Evolutionary conservation across 2,113 vertebrate genomes (phyloP), one percentile per base, ranked within the genome.

Genomic region (Epinephelus fuscoguttatus): DNA sequence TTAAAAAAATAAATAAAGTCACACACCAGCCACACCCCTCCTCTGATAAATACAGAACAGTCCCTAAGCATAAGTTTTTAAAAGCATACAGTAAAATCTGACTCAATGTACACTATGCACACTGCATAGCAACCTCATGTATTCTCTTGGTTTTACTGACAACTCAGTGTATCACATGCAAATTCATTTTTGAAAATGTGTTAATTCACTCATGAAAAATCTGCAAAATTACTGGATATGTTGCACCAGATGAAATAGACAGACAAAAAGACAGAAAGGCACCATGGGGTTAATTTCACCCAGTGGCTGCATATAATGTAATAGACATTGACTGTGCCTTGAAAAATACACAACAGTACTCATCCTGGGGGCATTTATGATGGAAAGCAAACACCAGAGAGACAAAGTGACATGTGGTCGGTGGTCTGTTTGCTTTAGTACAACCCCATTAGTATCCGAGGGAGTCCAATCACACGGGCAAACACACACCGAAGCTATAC

Each of bases 371-470:
- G 18, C 74, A 70, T 67, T 72, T 27, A 76, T 61, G 60, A 18
- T 25, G 17, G 57, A 81, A 49, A 75, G 62, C 81, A 90, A 90
- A 89, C 67, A 90, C 56, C 17, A 64, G 37, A 55, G 23, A 83
- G 23, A 83, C 59, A 76, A 56, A 85, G 62, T 69, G 55, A 50
- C 61, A 33, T 55, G 50, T 75, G 76, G 70, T 25, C 5, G 19
- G 78, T 78, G 82, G 80, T 85, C 74, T 80, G 73, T 88, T 86
- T 85, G 78, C 69, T 75, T 80, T 87, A 53, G 63, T 52, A 19
- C 70, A 74, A 63, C 7, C 45, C 84, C 84, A 87, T 91, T 85
- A 88, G 89, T 72, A 74, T 83, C 64, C 47, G 64, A 60, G 84
- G 53, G 50, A 91, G 63, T 71, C 13, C 40, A 63, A 0, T 33